Conservation (phyloP, 2,797 vertebrate species). For the Amblyraja radiata region DNA sequence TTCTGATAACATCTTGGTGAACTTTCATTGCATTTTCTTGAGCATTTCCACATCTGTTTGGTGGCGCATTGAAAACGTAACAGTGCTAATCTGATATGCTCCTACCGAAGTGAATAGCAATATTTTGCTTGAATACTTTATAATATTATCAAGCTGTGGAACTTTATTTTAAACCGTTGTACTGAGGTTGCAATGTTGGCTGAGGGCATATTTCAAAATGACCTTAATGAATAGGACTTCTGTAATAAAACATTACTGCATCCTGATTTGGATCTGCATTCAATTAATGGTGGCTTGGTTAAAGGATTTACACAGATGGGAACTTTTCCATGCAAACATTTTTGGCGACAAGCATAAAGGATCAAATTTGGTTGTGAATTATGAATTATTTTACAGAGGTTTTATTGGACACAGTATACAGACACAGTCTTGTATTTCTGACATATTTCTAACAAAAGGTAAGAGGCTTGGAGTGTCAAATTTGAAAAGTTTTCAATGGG, state of each 20-base stretch:
- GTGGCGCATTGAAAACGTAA: neutral
- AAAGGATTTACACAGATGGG: neutral
- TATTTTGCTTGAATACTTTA: neutral
- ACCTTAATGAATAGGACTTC: neutral
- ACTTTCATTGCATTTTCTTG: neutral
- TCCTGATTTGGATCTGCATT: neutral
- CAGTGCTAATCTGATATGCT: neutral
- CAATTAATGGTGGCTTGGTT: neutral
- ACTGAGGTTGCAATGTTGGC: neutral
- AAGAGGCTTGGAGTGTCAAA: neutral
- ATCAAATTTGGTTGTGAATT: neutral
- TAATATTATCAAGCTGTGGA: neutral
- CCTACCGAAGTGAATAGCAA: neutral
- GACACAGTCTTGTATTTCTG: neutral
- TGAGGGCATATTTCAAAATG: neutral
- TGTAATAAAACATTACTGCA: neutral
- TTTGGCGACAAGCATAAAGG: neutral
- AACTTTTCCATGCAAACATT: neutral
- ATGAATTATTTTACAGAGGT: neutral
- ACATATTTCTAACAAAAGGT: neutral
- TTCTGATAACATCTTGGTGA: neutral
- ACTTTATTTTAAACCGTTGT: neutral
- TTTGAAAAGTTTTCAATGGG: neutral
- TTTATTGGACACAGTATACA: neutral
- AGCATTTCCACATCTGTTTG: neutral